Percentiles rank a stretch among this genome's conserved stretches.
Evolutionary conservation across 2,113 vertebrate genomes (phyloP).

Genomic region (Nannospalax galili): DNA sequence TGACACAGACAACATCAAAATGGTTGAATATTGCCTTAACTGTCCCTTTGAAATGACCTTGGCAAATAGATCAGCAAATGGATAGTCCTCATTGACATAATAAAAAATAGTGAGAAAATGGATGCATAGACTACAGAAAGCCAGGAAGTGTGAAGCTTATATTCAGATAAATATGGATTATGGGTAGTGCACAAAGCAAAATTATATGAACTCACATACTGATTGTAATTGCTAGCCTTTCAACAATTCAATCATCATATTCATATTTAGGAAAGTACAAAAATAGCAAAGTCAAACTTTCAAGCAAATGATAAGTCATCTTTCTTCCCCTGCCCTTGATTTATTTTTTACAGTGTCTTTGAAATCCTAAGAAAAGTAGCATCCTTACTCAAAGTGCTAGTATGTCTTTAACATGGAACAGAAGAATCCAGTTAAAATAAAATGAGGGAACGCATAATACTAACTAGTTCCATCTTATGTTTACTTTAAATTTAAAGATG

Average conservation of each 20-base stretch:
- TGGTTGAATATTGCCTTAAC: neutral
- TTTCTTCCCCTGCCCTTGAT: constrained; percentile 21
- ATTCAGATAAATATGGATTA: constrained; percentile 64
- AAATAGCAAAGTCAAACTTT: constrained; percentile 67
- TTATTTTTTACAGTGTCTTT: constrained; percentile 60
- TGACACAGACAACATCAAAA: neutral
- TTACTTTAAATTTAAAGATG: constrained; percentile 38
- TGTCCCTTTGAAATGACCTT: neutral
- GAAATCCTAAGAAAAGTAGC: neutral
- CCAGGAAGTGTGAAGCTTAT: neutral
- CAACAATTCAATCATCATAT: constrained; percentile 70
- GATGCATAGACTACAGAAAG: constrained; percentile 32
- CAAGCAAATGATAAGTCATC: constrained; percentile 39
- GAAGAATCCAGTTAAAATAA: neutral
- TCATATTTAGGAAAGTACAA: constrained; percentile 64
- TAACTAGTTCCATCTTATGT: neutral
- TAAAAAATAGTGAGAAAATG: constrained; percentile 26
- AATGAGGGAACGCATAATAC: neutral
- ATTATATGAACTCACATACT: constrained; percentile 65
- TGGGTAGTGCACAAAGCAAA: constrained; percentile 48
- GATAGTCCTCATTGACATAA: neutral
- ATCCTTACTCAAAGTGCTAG: neutral
- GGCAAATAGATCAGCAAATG: neutral
- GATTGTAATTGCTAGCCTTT: constrained; percentile 75
- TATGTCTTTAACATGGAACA: neutral